These are phyloP conservation scores for Phoeniculus purpureus DNA, from an alignment of 2,797 vertebrate genomes.

Conservation along the genomic window DNA sequence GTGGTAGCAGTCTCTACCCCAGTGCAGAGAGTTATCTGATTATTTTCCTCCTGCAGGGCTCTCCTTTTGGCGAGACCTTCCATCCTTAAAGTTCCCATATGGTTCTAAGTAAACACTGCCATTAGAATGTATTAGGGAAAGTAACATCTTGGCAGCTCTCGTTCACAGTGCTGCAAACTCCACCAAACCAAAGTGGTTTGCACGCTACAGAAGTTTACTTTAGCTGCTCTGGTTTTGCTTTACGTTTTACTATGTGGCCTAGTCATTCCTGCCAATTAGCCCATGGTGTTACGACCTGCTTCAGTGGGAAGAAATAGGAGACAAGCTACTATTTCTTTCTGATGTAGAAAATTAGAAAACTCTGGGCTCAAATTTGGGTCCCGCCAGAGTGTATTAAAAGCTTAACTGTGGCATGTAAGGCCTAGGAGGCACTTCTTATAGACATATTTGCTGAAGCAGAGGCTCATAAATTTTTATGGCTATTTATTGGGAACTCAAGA, in stretches of 20 bases:
- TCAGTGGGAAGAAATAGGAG: slow-evolving; percentile 54
- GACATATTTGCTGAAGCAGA: slow-evolving; percentile 33
- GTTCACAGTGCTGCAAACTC: slow-evolving; percentile 30
- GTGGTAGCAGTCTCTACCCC: not conserved
- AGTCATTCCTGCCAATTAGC: slow-evolving; percentile 60
- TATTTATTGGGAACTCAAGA: slow-evolving; percentile 35
- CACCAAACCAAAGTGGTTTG: slow-evolving; percentile 67
- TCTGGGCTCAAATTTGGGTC: slow-evolving; percentile 37
- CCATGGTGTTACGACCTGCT: slow-evolving; percentile 52
- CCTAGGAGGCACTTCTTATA: slow-evolving; percentile 27
- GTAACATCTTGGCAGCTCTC: slow-evolving; percentile 61
- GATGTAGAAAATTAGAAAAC: slow-evolving; percentile 58
- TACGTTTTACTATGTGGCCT: slow-evolving; percentile 56
- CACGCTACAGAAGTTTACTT: slow-evolving; percentile 51
- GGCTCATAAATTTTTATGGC: slow-evolving; percentile 39
- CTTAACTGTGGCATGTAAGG: not conserved
- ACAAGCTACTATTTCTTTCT: slow-evolving; percentile 66
- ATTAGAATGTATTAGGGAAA: slow-evolving; percentile 50
- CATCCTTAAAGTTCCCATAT: slow-evolving; percentile 47
- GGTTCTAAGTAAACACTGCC: slow-evolving; percentile 58
- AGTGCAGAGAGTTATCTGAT: slow-evolving; percentile 14
- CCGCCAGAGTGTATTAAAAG: not conserved
- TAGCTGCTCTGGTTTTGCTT: slow-evolving; percentile 69
- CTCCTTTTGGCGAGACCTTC: slow-evolving; percentile 21
- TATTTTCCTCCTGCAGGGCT: slow-evolving; percentile 48